phyloP scores from a whole-genome alignment of 2,797 vertebrate genomes.

The Gallinago solitaria region DNA sequence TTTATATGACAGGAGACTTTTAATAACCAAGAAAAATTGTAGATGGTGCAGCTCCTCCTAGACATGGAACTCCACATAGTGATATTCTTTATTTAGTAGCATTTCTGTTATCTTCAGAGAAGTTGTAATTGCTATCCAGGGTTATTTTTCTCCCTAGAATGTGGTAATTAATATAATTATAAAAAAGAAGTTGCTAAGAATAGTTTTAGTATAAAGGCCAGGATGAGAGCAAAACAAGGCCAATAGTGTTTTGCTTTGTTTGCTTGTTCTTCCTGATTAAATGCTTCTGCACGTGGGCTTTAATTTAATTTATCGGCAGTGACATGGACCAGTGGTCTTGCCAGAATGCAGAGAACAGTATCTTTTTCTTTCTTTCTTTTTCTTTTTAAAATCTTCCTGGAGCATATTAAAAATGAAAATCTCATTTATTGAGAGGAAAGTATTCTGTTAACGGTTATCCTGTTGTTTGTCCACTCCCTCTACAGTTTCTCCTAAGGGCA shows the following conservation, averaged over 20 bases:
- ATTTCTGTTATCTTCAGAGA: background rate
- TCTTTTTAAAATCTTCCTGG: background rate
- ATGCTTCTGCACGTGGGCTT: slow-evolving; percentile 39
- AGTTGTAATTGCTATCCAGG: background rate
- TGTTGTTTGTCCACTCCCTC: background rate
- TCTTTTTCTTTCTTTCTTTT: background rate
- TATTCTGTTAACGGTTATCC: slow-evolving; percentile 31
- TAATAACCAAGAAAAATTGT: background rate
- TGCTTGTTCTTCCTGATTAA: slow-evolving; percentile 43
- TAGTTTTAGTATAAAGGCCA: background rate
- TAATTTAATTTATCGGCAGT: slow-evolving; percentile 64
- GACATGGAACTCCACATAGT: background rate
- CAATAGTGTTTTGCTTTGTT: slow-evolving; percentile 38
- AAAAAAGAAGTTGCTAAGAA: slow-evolving; percentile 28
- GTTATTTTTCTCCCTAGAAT: slow-evolving; percentile 26
- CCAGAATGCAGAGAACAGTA: slow-evolving; percentile 18
- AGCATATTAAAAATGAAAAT: background rate
- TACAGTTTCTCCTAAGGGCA: slow-evolving; percentile 31
- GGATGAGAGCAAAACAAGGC: slow-evolving; percentile 25
- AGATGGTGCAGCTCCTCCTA: background rate
- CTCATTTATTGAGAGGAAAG: background rate
- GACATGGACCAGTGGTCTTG: slow-evolving; percentile 27
- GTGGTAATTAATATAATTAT: slow-evolving; percentile 27
- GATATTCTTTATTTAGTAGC: background rate
- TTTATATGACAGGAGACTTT: background rate